These are phyloP conservation scores for Xiphophorus couchianus DNA, from an alignment of 2,113 vertebrate genomes.

Conservation along the genomic window DNA sequence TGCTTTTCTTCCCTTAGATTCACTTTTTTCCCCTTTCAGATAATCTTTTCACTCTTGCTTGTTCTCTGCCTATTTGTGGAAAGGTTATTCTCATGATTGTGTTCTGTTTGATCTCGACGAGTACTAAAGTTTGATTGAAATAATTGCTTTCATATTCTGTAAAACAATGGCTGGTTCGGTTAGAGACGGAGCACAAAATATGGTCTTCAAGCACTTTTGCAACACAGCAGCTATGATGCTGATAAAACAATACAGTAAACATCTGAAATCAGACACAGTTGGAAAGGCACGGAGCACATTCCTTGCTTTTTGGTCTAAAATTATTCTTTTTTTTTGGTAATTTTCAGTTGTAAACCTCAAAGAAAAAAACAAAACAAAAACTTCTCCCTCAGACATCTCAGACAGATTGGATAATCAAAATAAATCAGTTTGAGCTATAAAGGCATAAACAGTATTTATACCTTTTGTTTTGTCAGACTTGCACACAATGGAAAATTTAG, in stretches of 20 bases:
- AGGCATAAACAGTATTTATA: not conserved
- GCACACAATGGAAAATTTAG: not conserved
- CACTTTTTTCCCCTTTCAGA: conserved; percentile 7
- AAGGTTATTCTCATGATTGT: conserved; percentile 6
- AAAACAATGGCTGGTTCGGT: not conserved
- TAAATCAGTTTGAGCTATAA: not conserved
- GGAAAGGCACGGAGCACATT: not conserved
- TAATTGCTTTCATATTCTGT: not conserved
- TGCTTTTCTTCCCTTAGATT: conserved; percentile 26
- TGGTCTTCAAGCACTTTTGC: not conserved
- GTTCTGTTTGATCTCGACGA: not conserved
- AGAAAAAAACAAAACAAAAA: not conserved
- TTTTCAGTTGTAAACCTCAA: not conserved
- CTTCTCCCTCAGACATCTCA: not conserved
- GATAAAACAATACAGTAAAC: not conserved
- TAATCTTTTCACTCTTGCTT: conserved; percentile 11
- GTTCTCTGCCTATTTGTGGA: conserved; percentile 9
- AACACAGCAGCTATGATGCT: not conserved
- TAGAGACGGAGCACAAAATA: not conserved
- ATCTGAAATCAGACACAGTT: not conserved
- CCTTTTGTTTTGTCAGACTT: not conserved
- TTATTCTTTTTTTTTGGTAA: not conserved
- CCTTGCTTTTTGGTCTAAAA: not conserved
- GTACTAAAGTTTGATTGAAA: not conserved
- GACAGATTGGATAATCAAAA: not conserved